These are phyloP conservation scores for Cydia splendana DNA, from an alignment of 1,140 invertebrate species.

Conservation along the genomic window DNA sequence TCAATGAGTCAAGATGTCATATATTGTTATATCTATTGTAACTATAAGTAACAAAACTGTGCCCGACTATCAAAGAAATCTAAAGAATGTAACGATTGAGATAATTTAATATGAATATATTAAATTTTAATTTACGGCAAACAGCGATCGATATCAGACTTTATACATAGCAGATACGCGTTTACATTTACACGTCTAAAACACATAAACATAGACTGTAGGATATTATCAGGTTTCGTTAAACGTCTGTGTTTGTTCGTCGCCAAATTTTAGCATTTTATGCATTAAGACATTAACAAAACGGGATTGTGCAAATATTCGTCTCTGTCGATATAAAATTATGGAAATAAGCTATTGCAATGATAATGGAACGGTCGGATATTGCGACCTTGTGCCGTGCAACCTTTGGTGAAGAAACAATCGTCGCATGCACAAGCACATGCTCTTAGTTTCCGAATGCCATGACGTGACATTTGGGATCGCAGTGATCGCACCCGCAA, in stretches of 20 bases:
- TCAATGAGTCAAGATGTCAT: no score
- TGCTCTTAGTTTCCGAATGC: constrained; percentile 11
- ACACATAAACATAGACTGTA: background rate
- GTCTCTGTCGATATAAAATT: constrained; percentile 5
- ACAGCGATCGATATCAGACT: background rate
- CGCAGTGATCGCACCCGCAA: constrained; percentile 6
- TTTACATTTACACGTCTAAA: background rate
- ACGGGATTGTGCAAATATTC: constrained; percentile 14
- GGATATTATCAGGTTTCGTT: background rate
- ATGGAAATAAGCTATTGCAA: constrained; percentile 25
- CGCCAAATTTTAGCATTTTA: background rate
- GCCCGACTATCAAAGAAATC: no score
- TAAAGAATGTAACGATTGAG: no score
- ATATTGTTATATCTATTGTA: no score
- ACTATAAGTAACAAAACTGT: no score
- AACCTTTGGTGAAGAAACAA: constrained; percentile 21
- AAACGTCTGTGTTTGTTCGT: background rate
- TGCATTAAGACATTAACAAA: background rate
- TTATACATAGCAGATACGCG: background rate
- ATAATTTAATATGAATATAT: background rate
- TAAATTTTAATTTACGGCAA: background rate
- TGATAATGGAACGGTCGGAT: constrained; percentile 12
- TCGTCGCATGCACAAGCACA: constrained; percentile 15
- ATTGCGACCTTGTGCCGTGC: constrained; percentile 1
- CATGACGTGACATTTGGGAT: constrained; percentile 8